Evolutionary conservation across 64 coral and sea anemone genomes (phyloP), one percentile per base, ranked within the genome.

Genomic region (Pachyseris speciosa): DNA sequence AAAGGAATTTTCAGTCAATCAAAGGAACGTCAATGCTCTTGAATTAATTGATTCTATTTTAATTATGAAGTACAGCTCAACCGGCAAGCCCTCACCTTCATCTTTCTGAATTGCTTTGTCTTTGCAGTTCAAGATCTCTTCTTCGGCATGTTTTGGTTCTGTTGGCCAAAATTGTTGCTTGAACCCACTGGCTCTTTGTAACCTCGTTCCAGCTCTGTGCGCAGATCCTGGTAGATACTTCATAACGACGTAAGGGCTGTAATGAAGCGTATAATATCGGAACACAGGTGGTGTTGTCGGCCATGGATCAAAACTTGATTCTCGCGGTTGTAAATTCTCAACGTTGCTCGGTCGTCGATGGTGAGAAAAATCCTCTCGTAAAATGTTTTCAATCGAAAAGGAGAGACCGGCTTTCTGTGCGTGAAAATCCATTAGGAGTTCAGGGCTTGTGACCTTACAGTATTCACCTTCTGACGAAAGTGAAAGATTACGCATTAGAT

Each of bases 371-470:
- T 77, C 74, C 3, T 77, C 45, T 53, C 47, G 74, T 20, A 77
- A 51, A 28, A 77, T 77, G 15, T 77, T 77, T 52, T 77, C 74
- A 29, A 77, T 77, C 4, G 74, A 77, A 34, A 77, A 77, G 12
- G 74, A 77, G 13, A 81, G 77, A 61, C 40, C 37, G 13, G 33
- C 51, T 57, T 81, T 81, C 22, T 63, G 51, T 40, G 30, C 32
- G 20, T 24, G 51, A 59, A 61, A 61, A 24, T 81, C 53, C 77
- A 81, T 81, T 36, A 30, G 4, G 29, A 3, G 7, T 5, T 51
- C 0, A 61, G 34, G 16, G 22, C 5, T 27, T 32, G 2, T 61
- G 52, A 63, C 77, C 53, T 81, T 81, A 11, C 12, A 58, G 11
- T 60, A 81, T 81, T 3, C 16, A 81, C 24, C 20, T 1, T 40